Evolutionary conservation across 1,140 invertebrate species (phyloP).

Genomic region (Acyrthosiphon pisum): DNA sequence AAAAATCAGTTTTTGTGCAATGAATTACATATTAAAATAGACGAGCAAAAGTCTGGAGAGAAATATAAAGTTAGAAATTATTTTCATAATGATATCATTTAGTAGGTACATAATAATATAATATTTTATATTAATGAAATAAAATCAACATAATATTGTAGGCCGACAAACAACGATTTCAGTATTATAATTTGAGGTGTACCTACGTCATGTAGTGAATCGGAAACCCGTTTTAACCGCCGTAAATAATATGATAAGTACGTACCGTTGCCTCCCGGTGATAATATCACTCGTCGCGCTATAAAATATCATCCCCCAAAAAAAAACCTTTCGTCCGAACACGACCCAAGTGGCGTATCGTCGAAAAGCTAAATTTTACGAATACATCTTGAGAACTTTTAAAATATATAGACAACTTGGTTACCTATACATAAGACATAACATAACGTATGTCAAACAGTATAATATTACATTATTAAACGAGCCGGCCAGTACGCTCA

Average conservation of each 20-base stretch:
- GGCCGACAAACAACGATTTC: neutral
- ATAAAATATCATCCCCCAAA: neutral
- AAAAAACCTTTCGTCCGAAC: neutral
- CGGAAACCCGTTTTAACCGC: neutral
- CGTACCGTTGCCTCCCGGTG: neutral
- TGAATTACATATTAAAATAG: slow-evolving; percentile 41
- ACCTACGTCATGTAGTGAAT: neutral
- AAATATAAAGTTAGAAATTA: slow-evolving; percentile 30
- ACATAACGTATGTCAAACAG: neutral
- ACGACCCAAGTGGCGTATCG: neutral
- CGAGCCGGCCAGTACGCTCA: neutral
- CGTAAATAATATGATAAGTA: slow-evolving; percentile 4
- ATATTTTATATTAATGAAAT: slow-evolving; percentile 24
- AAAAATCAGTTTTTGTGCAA: slow-evolving; percentile 40
- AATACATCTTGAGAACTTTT: neutral
- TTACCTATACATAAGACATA: neutral
- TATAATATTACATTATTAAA: too few species aligned
- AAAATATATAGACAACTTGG: neutral
- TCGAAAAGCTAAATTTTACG: neutral
- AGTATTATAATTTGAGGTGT: neutral
- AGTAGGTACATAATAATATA: neutral
- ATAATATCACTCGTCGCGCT: neutral
- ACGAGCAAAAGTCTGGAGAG: slow-evolving; percentile 33
- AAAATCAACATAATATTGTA: neutral
- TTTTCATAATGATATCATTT: neutral